phyloP scores from a whole-genome alignment of 2,113 vertebrate genomes.

The Okapia johnstoni region DNA sequence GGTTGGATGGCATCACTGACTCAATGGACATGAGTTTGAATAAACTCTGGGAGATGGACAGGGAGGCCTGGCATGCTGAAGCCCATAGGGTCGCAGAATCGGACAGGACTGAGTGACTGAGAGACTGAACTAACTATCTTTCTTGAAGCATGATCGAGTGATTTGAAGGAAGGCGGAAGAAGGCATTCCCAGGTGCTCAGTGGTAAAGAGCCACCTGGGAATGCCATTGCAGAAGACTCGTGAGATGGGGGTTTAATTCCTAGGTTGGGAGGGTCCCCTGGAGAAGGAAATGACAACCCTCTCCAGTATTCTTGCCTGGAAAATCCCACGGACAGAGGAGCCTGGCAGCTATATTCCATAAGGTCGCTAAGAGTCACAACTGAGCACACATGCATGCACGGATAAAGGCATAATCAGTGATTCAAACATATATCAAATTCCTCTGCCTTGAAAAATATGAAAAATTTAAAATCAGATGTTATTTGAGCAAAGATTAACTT shows the following conservation, averaged over 20 bases:
- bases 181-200: background rate
- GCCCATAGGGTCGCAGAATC: background rate
- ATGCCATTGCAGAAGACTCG: background rate
- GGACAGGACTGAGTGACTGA: rapidly evolving
- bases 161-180: background rate
- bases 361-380: background rate
- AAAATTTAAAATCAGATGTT: background rate
- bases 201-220: background rate
- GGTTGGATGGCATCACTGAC: background rate
- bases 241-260: background rate
- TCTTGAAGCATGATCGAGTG: background rate
- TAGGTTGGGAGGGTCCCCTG: background rate
- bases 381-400: background rate
- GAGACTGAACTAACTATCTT: background rate
- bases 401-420: background rate
- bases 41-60: rapidly evolving
- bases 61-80: rapidly evolving
- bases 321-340: background rate
- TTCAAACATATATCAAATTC: background rate
- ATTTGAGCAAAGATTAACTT: background rate
- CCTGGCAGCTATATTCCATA: background rate
- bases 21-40: background rate
- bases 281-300: background rate
- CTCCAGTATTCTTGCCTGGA: background rate
- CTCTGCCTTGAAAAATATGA: background rate